phyloP scores from a whole-genome alignment of 2,797 vertebrate species.

The Cygnus olor region DNA sequence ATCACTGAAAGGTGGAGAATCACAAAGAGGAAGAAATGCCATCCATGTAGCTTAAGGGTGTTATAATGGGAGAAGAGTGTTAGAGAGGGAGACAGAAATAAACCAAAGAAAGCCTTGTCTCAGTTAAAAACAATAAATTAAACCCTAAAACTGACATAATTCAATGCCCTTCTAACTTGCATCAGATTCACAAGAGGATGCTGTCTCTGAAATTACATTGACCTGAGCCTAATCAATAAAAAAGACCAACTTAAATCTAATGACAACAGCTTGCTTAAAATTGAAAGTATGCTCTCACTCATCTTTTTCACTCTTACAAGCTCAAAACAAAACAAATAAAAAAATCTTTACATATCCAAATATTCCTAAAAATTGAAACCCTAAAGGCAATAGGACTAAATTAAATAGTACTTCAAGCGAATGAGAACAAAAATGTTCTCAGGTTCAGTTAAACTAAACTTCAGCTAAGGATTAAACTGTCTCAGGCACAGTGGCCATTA shows the following conservation, averaged over 20 bases:
- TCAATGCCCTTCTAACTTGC: neutral
- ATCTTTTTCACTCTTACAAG: neutral
- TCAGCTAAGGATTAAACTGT: neutral
- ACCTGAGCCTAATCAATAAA: neutral
- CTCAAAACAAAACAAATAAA: neutral
- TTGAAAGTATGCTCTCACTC: neutral
- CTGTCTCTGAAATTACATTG: neutral
- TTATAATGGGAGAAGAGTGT: neutral
- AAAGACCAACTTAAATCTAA: neutral
- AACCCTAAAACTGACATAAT: neutral
- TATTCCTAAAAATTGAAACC: neutral
- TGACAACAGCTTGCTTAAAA: neutral
- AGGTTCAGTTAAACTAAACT: neutral
- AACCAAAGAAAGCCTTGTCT: neutral
- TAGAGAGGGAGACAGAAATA: neutral
- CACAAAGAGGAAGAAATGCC: neutral
- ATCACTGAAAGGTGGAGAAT: neutral
- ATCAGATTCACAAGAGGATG: neutral
- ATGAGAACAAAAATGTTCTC: neutral
- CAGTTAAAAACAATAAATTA: neutral
- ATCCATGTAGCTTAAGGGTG: neutral
- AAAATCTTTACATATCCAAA: neutral
- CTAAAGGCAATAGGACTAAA: neutral
- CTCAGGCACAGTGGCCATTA: neutral
- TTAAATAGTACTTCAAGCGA: neutral